Evolutionary conservation across 2,113 vertebrate species (phyloP), one percentile per base, ranked within the genome.

Genomic region (Laterallus jamaicensis): DNA sequence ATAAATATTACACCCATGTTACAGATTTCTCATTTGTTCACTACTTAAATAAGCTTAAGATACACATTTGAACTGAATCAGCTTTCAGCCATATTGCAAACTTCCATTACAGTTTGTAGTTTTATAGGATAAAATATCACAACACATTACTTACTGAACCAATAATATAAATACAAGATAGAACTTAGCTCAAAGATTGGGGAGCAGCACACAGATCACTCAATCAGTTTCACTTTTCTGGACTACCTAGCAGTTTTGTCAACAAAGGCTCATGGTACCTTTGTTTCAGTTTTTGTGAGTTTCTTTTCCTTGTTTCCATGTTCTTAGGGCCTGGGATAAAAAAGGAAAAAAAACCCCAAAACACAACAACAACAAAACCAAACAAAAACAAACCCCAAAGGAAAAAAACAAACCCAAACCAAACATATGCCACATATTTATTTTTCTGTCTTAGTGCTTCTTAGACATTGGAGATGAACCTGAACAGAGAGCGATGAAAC

Each of bases 1-100:
- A 35, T 74, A 88, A 84, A 92, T 91, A 79, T 73, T 58, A 50
- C 47, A 76, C 64, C 32, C 31, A 1, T 44, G 89, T 32, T 79
- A 78, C 50, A 92, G 69, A 52, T 88, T 91, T 77, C 64, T 90
- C 56, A 39, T 80, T 93, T 96, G 73, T 83, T 59, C 75, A 67
- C 90, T 79, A 3, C 81, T 86, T 49, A 81, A 86, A 82, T 62
- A 88, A 69, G 71, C 42, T 91, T 82, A 78, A 28, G 55, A 39
- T 87, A 28, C 8, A 22, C 47, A 77, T 69, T 91, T 52, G 78
- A 90, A 59, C 22, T 39, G 58, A 95, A 81, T 56, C 85, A 76
- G 26, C 77, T 78, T 91, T 88, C 88, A 84, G 56, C 24, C 42
- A 8, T 12, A 21, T 35, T 85, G 54, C 54, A 87, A 63, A 94